Evolutionary conservation across 2,113 vertebrate species (phyloP), one percentile per base, ranked within the genome.

Genomic region (Gavialis gangeticus): DNA sequence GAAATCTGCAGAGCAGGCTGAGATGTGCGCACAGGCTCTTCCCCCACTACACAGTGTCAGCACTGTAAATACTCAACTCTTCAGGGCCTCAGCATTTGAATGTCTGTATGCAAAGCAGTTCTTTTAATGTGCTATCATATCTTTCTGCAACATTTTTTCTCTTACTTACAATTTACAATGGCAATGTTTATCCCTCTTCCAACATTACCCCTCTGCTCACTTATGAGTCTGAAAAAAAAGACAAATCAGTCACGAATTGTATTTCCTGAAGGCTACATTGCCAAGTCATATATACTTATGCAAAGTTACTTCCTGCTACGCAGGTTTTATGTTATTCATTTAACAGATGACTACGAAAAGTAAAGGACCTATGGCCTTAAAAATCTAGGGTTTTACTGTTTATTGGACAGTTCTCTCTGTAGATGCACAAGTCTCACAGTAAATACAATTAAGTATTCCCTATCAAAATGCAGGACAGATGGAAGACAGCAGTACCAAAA

Each of bases 151-250:
- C 3, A 15, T 11, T 60, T 85, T 77, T 85, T 55, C 28, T 92
- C 10, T 46, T 90, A 98, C 98, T 98, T 90, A 98, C 98, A 98
- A 59, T 98, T 86, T 79, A 98, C 96, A 73, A 95, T 17, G 76
- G 97, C 98, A 80, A 98, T 95, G 58, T 98, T 98, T 85, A 98
- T 98, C 54, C 98, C 98, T 96, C 97, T 97, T 81, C 75, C 93
- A 59, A n/a, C 89, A 37, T 96, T 94, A 58, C 75, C 71, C 25
- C 85, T 94, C 87, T 30, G n/a, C 88, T 95, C 81, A 22, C 92
- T 97, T 27, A 98, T 27, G 30, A 98, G 92, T 77, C 98, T 98
- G 93, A 84, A 98, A 98, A 34, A 10, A 89, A 60, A 86, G 59
- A 57, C 8, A 78, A 3, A 57, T 96, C 73, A 93, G 56, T 24